These are phyloP conservation scores for Corydoras maculifer DNA, from an alignment of 2,113 vertebrate species.

Conservation along the genomic window DNA sequence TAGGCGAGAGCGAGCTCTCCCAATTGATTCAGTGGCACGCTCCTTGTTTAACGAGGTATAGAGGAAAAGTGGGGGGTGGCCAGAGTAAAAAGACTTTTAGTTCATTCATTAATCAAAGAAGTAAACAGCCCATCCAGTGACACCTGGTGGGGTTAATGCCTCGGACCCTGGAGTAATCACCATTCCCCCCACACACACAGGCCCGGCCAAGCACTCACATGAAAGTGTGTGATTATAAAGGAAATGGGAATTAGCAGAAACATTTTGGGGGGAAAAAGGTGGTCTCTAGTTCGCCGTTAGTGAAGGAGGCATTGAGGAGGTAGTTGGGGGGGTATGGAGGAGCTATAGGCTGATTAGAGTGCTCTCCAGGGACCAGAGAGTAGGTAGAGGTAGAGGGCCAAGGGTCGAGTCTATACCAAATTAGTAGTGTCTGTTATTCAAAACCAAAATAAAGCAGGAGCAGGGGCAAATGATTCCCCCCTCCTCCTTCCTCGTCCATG, in stretches of 20 bases:
- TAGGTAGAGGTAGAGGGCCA: slow-evolving; percentile 56
- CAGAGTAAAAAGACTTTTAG: slow-evolving; percentile 74
- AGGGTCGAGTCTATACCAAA: slow-evolving; percentile 80
- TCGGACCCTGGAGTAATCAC: slow-evolving; percentile 80
- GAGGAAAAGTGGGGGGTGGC: slow-evolving; percentile 52
- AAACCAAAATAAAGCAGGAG: slow-evolving; percentile 85
- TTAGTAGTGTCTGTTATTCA: slow-evolving; percentile 85
- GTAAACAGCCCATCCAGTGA: slow-evolving; percentile 79
- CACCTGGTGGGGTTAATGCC: slow-evolving; percentile 88
- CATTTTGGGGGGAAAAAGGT: slow-evolving; percentile 65
- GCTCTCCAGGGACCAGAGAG: slow-evolving; percentile 60
- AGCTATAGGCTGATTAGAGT: slow-evolving; percentile 78
- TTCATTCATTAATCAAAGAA: slow-evolving; percentile 85
- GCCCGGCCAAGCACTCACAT: slow-evolving; percentile 72
- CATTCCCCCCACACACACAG: slow-evolving; percentile 57
- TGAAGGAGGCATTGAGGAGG: slow-evolving; percentile 49
- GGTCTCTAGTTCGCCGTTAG: slow-evolving; percentile 67
- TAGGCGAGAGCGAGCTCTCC: slow-evolving; percentile 61
- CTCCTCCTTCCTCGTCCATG: slow-evolving; percentile 46
- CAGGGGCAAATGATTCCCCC: slow-evolving; percentile 74
- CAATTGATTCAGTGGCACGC: slow-evolving; percentile 74
- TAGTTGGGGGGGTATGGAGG: slow-evolving; percentile 55
- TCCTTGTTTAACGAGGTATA: slow-evolving; percentile 55
- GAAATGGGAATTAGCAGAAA: slow-evolving; percentile 94
- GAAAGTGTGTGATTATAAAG: slow-evolving; percentile 87